These are phyloP conservation scores for Ochropleura plecta DNA, from an alignment of 2,888 invertebrate genomes.

Conservation along the genomic window DNA sequence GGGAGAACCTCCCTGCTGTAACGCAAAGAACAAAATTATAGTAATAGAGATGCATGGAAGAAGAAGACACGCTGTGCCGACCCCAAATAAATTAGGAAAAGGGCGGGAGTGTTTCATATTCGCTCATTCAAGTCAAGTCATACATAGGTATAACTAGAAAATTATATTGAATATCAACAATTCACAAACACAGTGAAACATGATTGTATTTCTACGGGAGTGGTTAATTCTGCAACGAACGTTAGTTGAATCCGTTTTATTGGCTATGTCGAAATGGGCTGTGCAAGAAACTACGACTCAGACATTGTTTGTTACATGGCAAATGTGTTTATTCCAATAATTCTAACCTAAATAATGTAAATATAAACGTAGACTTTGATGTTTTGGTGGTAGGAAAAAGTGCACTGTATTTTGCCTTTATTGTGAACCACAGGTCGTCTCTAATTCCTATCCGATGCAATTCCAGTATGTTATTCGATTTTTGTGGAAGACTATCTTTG, in stretches of 20 bases:
- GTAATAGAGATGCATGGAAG: too few species aligned
- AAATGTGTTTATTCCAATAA: slow-evolving; percentile 42
- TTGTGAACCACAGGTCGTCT: not conserved
- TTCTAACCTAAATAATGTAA: slow-evolving; percentile 49
- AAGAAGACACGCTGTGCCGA: too few species aligned
- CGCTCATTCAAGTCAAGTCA: not conserved
- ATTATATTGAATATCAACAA: slow-evolving; percentile 24
- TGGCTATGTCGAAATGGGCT: slow-evolving; percentile 38
- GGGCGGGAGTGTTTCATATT: too few species aligned
- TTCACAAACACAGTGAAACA: slow-evolving; percentile 10
- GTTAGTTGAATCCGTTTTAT: slow-evolving; percentile 33
- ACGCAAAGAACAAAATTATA: not conserved
- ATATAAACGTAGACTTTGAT: slow-evolving; percentile 25
- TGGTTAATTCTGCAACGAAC: slow-evolving; percentile 31
- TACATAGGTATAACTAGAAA: not conserved
- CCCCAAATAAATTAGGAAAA: too few species aligned
- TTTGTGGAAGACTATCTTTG: not conserved
- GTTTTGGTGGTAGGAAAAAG: slow-evolving; percentile 5
- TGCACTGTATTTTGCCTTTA: slow-evolving; percentile 19
- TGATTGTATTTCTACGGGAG: slow-evolving; percentile 32
- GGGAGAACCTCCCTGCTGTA: not conserved
- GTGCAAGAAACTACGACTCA: slow-evolving; percentile 26
- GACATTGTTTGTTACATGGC: slow-evolving; percentile 38
- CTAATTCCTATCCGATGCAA: not conserved
- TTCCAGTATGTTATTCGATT: not conserved